Evolutionary conservation across 2,888 invertebrate genomes (phyloP), one percentile per base, ranked within the genome.

Genomic region (Drosophila mimetica): DNA sequence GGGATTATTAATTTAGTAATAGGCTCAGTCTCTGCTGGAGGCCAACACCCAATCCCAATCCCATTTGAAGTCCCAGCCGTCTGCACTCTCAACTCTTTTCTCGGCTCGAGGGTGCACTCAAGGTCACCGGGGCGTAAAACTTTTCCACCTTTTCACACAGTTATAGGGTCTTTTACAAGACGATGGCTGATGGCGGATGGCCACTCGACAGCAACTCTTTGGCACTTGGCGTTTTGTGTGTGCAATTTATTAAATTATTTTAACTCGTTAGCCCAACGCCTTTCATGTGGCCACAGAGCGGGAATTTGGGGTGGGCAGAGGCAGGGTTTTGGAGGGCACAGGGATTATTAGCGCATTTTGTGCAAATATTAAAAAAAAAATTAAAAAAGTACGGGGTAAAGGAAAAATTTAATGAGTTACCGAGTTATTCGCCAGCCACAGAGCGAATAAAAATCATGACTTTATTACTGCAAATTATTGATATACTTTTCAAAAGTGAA

Each of bases 181-280:
- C 39, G 52, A 30, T 59, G 52, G 57, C 28, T 44, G 46, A 59
- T 61, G 44, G 39, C 50, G 16, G 42, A 14, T 36, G 61, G 71
- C 72, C 61, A 71, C 69, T 67, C 70, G 58, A 67, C 58, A 37
- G 37, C 57, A 48, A 58, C 79, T 63, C 77, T 61, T 64, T 53
- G 69, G 66, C 71, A 76, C 79, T 84, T 61, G 78, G 60, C 66
- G 64, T 67, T 59, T 70, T 81, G 65, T 79, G 78, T 79, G 78
- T 67, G 74, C 63, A 75, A 86, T 80, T 82, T 84, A 86, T 86
- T 74, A 74, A 82, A 81, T 82, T 76, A 82, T 81, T 87, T 85
- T 73, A 81, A 81, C 76, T 86, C 76, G 79, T 82, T 85, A 75
- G 67, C 75, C 47, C 42, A 77, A 75, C 79, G 86, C 76, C 77